phyloP scores from a whole-genome alignment of 1,140 invertebrate genomes.

The Chironomus striatipennis region DNA sequence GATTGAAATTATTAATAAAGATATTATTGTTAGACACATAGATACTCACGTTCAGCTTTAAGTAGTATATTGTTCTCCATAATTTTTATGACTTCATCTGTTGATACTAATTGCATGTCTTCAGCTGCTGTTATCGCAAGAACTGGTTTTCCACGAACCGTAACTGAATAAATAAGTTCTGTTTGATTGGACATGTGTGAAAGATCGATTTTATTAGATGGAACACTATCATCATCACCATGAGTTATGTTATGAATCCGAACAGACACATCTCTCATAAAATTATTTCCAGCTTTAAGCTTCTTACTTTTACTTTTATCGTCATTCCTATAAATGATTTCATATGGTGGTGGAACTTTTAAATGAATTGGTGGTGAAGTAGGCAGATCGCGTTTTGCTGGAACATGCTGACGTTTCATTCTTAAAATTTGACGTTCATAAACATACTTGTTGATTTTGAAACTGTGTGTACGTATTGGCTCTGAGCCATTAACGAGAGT shows the following conservation, averaged over 20 bases:
- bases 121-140: constrained; percentile 64
- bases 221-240: neutral
- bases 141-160: constrained; percentile 64
- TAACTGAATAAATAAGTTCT: constrained; percentile 64
- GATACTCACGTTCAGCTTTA: constrained; percentile 68
- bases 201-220: constrained; percentile 16
- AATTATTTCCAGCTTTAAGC: neutral
- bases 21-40: constrained; percentile 4
- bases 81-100: constrained; percentile 62
- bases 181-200: constrained; percentile 36
- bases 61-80: constrained; percentile 66
- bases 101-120: constrained; percentile 66
- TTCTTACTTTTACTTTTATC: neutral
- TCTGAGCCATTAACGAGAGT: neutral
- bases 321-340: neutral
- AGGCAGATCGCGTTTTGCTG: neutral
- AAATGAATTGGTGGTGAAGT: neutral
- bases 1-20: neutral
- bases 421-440: constrained; percentile 16
- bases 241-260: neutral
- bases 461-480: neutral
- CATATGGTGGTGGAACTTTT: neutral
- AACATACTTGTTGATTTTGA: constrained; percentile 13
- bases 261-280: neutral
- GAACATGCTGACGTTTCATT: constrained; percentile 12